These are phyloP conservation scores for Lithosia quadra DNA, from an alignment of 2,888 invertebrate genomes.

Conservation along the genomic window DNA sequence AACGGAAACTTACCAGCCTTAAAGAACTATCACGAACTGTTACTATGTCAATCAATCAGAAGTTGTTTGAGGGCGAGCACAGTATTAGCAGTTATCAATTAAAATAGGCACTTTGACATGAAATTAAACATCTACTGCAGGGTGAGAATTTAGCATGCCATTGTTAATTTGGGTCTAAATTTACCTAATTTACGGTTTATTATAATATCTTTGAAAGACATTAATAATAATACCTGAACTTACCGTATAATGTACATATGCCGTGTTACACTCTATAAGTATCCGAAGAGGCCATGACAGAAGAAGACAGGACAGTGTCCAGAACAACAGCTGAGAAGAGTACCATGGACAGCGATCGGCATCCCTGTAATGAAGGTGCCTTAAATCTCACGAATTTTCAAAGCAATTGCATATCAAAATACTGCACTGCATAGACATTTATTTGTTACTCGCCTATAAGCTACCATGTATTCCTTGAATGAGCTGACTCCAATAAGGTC, in stretches of 20 bases:
- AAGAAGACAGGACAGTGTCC: slow-evolving; percentile 91
- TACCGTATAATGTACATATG: slow-evolving; percentile 93
- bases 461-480: slow-evolving; percentile 86
- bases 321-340: slow-evolving; percentile 90
- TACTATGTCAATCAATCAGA: neutral
- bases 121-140: neutral
- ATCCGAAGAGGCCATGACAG: slow-evolving; percentile 94
- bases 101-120: neutral
- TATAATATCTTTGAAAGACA: neutral
- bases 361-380: slow-evolving; percentile 69
- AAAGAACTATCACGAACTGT: neutral
- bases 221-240: slow-evolving; percentile 39
- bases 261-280: slow-evolving; percentile 93
- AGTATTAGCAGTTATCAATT: neutral
- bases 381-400: slow-evolving; percentile 35
- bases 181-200: neutral
- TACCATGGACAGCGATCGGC: slow-evolving; percentile 88
- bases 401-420: slow-evolving; percentile 9
- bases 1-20: neutral
- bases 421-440: neutral
- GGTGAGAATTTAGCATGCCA: neutral
- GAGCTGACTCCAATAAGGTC: slow-evolving; percentile 89
- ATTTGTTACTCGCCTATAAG: slow-evolving; percentile 75
- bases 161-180: neutral
- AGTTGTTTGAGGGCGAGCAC: neutral